Percentiles rank a stretch among this genome's conserved stretches.
Conservation (phyloP, 2,888 invertebrate genomes). For the Imbricaverruca yamaguchii region DNA sequence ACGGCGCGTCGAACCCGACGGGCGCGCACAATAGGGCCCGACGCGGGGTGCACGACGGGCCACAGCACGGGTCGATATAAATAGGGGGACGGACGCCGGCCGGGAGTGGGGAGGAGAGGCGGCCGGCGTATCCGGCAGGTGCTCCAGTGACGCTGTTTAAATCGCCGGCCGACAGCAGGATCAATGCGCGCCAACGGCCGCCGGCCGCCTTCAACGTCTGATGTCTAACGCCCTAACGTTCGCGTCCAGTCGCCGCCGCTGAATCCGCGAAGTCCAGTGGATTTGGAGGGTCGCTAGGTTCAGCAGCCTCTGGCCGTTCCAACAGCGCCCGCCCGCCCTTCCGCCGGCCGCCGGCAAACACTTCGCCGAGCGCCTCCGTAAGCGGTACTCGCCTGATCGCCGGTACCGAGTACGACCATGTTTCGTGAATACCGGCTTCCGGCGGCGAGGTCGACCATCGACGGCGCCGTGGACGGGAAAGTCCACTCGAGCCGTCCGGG, state of each 20-base stretch:
- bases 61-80: background rate
- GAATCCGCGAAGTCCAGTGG: background rate
- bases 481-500: no score
- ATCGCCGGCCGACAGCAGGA: background rate
- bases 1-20: background rate
- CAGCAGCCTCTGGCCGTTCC: no score
- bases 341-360: no score
- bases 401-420: no score
- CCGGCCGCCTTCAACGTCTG: background rate
- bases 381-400: no score
- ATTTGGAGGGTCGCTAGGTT: background rate
- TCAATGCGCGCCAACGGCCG: background rate
- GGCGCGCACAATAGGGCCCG: background rate
- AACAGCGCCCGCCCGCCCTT: no score
- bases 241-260: background rate
- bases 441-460: no score
- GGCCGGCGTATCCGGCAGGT: constrained; percentile 19
- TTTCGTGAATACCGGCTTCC: no score
- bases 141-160: background rate
- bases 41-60: background rate
- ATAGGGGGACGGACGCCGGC: background rate
- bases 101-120: background rate
- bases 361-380: no score
- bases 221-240: background rate
- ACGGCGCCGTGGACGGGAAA: no score